A percentile compares a stretch with the other conserved stretches of the same genome.
Evolutionary conservation across 2,797 vertebrate genomes (phyloP).

Genomic region (Syncerus caffer): DNA sequence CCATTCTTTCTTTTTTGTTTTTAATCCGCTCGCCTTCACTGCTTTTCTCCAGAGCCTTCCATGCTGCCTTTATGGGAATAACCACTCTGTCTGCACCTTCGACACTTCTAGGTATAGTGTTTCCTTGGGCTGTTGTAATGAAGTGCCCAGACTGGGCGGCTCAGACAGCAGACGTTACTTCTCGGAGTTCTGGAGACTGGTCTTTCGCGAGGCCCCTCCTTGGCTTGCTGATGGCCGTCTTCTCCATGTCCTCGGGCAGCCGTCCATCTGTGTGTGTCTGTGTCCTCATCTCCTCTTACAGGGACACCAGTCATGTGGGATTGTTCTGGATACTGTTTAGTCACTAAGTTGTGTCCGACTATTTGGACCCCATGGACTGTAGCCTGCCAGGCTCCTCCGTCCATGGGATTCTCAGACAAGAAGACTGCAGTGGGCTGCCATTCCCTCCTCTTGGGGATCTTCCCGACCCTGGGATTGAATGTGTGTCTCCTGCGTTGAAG

Average conservation of each 20-base stretch:
- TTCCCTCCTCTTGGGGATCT: neutral
- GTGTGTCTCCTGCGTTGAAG: neutral
- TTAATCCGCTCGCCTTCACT: neutral
- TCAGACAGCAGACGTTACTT: neutral
- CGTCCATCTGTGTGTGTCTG: accelerated
- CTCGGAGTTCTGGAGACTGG: neutral
- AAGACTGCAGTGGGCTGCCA: neutral
- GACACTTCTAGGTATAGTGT: neutral
- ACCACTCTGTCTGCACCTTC: neutral
- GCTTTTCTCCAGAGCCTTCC: neutral
- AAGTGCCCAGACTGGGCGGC: neutral
- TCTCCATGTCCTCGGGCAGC: neutral
- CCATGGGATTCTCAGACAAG: neutral
- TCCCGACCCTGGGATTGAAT: neutral
- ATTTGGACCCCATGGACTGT: neutral
- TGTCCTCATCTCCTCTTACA: neutral
- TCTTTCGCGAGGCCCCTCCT: accelerated
- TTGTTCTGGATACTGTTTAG: neutral
- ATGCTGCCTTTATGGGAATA: neutral
- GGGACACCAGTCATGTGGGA: neutral
- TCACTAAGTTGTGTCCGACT: neutral
- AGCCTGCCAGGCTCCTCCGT: neutral
- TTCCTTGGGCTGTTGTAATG: neutral
- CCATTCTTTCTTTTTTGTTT: neutral
- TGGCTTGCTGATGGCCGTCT: accelerated